Percentiles rank a stretch among this genome's conserved stretches.
Evolutionary conservation across 2,888 invertebrate genomes (phyloP).

Genomic region (Hypercompe scribonia): DNA sequence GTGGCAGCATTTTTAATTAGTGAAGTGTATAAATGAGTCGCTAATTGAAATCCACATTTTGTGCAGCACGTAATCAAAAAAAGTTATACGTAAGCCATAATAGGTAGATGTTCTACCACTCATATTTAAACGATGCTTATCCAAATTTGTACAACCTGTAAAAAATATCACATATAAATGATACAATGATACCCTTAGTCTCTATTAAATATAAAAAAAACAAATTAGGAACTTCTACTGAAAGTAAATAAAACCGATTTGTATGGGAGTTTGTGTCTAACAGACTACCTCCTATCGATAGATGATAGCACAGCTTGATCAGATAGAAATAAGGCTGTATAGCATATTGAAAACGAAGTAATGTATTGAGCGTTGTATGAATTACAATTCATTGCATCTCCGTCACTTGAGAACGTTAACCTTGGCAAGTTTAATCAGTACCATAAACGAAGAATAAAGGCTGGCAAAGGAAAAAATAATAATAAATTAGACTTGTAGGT

Average conservation of each 20-base stretch:
- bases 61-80: background rate
- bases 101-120: background rate
- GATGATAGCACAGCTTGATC: too few species aligned
- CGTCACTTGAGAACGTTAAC: background rate
- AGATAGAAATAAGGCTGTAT: too few species aligned
- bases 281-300: too few species aligned
- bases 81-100: background rate
- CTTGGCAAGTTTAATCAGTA: too few species aligned
- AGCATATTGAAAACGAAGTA: too few species aligned
- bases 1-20: background rate
- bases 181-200: background rate
- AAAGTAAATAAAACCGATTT: background rate
- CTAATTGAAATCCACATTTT: background rate
- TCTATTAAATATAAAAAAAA: background rate
- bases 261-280: background rate
- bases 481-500: background rate
- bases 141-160: background rate
- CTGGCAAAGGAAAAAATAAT: background rate
- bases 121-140: background rate
- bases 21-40: background rate
- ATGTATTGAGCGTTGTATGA: too few species aligned
- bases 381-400: background rate
- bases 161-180: background rate
- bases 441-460: background rate
- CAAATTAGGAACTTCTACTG: background rate